Conservation (phyloP, 2,888 invertebrate genomes). For the Agapostemon virescens region DNA sequence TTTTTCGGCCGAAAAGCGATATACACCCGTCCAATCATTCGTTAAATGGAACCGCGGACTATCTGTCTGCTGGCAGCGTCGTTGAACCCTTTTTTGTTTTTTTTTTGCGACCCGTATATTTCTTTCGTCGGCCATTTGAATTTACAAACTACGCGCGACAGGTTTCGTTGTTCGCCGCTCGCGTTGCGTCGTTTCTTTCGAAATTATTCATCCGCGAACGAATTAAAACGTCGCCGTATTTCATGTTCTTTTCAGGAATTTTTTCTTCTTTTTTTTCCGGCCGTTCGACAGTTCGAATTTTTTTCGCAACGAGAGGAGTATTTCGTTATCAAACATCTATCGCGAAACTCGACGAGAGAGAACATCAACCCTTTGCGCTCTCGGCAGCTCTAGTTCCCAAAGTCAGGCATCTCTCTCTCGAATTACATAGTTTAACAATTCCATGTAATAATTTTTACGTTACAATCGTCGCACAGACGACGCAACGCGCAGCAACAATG, state of each 20-base stretch:
- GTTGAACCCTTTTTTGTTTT: not conserved
- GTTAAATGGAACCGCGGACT: slow-evolving; percentile 40
- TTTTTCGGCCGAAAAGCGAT: slow-evolving; percentile 33
- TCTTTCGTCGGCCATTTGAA: not conserved
- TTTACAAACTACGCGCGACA: slow-evolving; percentile 20
- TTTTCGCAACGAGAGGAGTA: not conserved
- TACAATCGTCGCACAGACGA: too few species aligned
- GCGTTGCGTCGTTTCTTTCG: not conserved
- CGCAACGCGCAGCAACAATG: too few species aligned
- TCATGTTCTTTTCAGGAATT: not conserved
- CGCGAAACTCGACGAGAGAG: too few species aligned
- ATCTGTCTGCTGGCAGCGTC: slow-evolving; percentile 26
- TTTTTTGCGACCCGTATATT: not conserved
- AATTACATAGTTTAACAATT: too few species aligned
- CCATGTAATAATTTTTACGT: too few species aligned
- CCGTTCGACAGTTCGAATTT: not conserved
- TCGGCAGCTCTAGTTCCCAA: too few species aligned
- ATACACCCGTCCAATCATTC: slow-evolving; percentile 47
- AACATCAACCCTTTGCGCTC: too few species aligned
- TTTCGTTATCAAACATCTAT: not conserved
- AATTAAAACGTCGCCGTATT: slow-evolving; percentile 6
- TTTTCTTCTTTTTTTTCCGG: too few species aligned
- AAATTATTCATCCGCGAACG: slow-evolving; percentile 1
- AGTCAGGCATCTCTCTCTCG: too few species aligned
- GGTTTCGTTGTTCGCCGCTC: slow-evolving; percentile 26